Base-by-base conservation (phyloP, 2,888 invertebrate species). In the Thymelicus sylvestris region DNA sequence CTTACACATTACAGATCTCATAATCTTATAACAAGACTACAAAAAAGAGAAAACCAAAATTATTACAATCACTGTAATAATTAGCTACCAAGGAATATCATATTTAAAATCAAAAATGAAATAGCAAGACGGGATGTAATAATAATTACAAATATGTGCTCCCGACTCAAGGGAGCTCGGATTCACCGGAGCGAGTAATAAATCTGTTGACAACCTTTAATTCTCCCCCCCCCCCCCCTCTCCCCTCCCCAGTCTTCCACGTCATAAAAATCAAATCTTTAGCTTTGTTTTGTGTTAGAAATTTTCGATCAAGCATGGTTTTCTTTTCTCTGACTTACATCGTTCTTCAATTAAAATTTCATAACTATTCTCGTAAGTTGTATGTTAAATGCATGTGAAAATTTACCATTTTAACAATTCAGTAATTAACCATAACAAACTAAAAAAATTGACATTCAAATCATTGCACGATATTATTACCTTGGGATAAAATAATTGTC, bases 121-220 rank as follows among this genome's bases (percentile, higher is more conserved):
- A 62, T 62, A 39, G 66, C 52, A 60, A 66, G 65, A 15, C 15
- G 60, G 65, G 61, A 61, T 61, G 55, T 71, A 55, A 71, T 67
- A 71, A 78, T 79, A 78, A 81, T 83, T 85, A 84, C 83, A 82
- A 80, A 84, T 79, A 79, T 66, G 71, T 62, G 13, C 15, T 65
- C 61, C n/a, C 48, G 61, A 62, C 71, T 47, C 66, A 10, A 38
- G 66, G 79, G 81, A 79, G 82, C 81, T 79, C 80, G 84, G 75
- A 85, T 86, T 91, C 93, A 90, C 83, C 84, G 90, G 88, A 91
- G 90, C 92, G 91, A 84, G 83, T 93, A 92, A 92, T 92, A 92
- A 93, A 92, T 89, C 89, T 92, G 93, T 92, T 93, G 93, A 91
- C 92, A 91, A 90, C 90, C 91, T 91, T 91, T 93, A 92, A 92